Conservation (phyloP, 2,113 vertebrate species). For the Oryzias javanicus region DNA sequence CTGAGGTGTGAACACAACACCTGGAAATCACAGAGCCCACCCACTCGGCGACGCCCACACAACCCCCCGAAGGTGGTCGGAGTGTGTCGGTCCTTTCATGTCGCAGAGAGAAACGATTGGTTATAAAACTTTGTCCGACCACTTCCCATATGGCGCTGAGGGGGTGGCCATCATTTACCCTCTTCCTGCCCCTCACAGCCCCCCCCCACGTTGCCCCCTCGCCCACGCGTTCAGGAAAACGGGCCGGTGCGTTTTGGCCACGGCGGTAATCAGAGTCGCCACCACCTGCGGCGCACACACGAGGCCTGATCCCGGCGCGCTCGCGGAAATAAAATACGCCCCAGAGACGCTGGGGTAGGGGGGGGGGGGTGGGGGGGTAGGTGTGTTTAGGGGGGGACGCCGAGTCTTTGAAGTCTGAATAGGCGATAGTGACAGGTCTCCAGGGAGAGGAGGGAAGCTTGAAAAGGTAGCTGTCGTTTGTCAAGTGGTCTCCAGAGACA, state of each 20-base stretch:
- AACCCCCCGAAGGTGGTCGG: slow-evolving; percentile 50
- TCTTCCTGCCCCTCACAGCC: slow-evolving; percentile 27
- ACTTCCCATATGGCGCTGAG: slow-evolving; percentile 71
- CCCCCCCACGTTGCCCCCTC: slow-evolving; percentile 37
- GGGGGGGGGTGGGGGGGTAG: slow-evolving; percentile 54
- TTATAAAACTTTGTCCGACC: slow-evolving; percentile 43
- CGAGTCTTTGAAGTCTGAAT: slow-evolving; percentile 66
- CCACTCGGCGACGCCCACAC: slow-evolving; percentile 57
- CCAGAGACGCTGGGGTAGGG: slow-evolving; percentile 54
- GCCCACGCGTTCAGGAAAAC: slow-evolving; percentile 63
- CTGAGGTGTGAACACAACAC: slow-evolving; percentile 71
- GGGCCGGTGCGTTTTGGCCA: slow-evolving; percentile 60
- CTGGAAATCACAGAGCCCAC: slow-evolving; percentile 71
- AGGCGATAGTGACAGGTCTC: slow-evolving; percentile 69
- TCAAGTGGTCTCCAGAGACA: slow-evolving; percentile 60
- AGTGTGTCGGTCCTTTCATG: neutral
- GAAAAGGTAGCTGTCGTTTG: slow-evolving; percentile 48
- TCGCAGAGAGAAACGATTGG: neutral
- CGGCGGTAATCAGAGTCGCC: slow-evolving; percentile 60
- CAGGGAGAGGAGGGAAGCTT: slow-evolving; percentile 40
- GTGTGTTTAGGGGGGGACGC: slow-evolving; percentile 56
- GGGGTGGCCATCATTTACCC: slow-evolving; percentile 52
- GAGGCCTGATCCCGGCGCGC: slow-evolving; percentile 25
- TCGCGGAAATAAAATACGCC: slow-evolving; percentile 59
- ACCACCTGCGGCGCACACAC: slow-evolving; percentile 59